A percentile compares a stretch with the other conserved stretches of the same genome.
These are phyloP conservation scores for Cerceris rybyensis DNA, from an alignment of 2,888 invertebrate species.

Conservation along the genomic window DNA sequence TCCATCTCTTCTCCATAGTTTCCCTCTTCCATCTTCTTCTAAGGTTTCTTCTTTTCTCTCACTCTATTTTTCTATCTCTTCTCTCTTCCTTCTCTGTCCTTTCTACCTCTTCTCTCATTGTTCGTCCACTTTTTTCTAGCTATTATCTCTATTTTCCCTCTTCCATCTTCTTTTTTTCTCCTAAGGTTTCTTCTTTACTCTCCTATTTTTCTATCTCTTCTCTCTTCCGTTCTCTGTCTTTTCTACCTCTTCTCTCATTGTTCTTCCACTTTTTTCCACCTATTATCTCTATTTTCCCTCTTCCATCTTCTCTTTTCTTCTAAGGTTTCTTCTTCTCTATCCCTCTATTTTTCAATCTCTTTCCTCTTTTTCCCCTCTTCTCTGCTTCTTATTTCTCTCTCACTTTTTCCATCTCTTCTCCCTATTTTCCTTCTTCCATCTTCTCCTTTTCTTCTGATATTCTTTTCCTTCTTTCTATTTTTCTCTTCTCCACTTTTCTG, in stretches of 20 bases:
- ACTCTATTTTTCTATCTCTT: neutral
- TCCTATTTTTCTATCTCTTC: conserved; percentile 17
- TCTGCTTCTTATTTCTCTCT: too few species aligned
- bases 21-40: neutral
- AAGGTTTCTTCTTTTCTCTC: too few species aligned
- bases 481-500: too few species aligned
- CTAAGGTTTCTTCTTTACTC: neutral
- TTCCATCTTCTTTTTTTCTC: neutral
- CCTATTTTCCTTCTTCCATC: neutral
- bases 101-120: conserved; percentile 21
- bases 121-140: too few species aligned
- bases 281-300: neutral
- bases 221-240: conserved; percentile 13
- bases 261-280: conserved; percentile 11
- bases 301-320: neutral
- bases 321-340: neutral
- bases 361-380: too few species aligned
- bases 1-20: conserved; percentile 17
- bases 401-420: conserved; percentile 34
- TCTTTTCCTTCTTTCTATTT: conserved; percentile 3
- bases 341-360: neutral
- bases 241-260: conserved; percentile 9
- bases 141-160: too few species aligned
- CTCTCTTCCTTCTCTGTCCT: too few species aligned
- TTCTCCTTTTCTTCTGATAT: too few species aligned